Conservation (phyloP, 2,797 vertebrate species). For the Rachycentron canadum region DNA sequence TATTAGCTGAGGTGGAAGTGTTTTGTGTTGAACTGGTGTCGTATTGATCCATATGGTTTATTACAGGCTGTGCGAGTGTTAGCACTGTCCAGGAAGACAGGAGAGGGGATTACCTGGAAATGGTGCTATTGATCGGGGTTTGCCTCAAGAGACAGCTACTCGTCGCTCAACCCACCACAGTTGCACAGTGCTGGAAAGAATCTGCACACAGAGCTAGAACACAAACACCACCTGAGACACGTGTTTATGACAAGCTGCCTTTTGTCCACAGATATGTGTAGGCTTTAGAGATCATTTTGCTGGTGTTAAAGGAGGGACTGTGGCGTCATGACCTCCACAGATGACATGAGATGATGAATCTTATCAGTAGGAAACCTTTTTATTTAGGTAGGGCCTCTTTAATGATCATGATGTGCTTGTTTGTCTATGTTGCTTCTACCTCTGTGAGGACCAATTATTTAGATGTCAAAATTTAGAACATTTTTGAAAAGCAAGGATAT, state of each 20-base stretch:
- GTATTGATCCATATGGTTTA: constrained; percentile 78
- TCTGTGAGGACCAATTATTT: background rate
- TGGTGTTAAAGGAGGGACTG: background rate
- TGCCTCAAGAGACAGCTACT: constrained; percentile 61
- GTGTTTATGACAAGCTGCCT: constrained; percentile 48
- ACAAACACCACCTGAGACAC: constrained; percentile 31
- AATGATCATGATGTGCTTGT: constrained; percentile 11
- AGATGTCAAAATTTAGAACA: background rate
- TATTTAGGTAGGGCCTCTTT: constrained; percentile 15
- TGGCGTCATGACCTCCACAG: constrained; percentile 31
- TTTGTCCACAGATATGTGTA: constrained; percentile 44
- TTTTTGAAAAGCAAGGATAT: background rate
- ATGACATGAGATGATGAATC: constrained; percentile 27
- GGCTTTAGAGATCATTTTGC: constrained; percentile 10
- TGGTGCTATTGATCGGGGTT: constrained; percentile 72
- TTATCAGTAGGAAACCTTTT: constrained; percentile 8
- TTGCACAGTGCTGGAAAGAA: constrained; percentile 26
- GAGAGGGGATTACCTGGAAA: constrained; percentile 77
- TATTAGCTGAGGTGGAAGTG: constrained; percentile 67
- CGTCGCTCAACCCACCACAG: constrained; percentile 49
- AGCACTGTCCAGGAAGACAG: constrained; percentile 63
- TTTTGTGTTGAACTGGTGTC: constrained; percentile 68
- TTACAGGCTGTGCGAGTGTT: constrained; percentile 70
- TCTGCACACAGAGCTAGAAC: constrained; percentile 25
- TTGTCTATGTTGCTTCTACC: background rate